phyloP scores from a whole-genome alignment of 1,140 invertebrate genomes.

The Anoplophora glabripennis region DNA sequence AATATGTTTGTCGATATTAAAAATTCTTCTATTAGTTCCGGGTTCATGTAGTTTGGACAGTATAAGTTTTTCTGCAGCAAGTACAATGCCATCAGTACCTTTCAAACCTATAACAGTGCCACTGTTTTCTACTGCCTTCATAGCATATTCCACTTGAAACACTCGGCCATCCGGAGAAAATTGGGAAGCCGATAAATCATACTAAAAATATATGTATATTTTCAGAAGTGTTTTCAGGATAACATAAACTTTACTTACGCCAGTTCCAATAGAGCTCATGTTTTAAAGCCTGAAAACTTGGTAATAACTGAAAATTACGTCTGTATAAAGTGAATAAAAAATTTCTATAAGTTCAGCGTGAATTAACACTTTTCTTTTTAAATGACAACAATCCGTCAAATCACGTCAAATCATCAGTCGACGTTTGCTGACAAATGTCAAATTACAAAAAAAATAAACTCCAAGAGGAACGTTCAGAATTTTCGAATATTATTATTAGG shows the following conservation, averaged over 20 bases:
- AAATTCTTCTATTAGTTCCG: constrained; percentile 91
- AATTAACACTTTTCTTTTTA: no score
- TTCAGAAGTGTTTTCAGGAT: constrained; percentile 16
- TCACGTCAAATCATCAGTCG: no score
- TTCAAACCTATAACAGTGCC: constrained; percentile 93
- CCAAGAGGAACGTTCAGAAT: no score
- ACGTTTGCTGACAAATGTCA: no score
- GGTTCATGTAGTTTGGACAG: constrained; percentile 96
- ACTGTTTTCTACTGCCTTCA: constrained; percentile 98
- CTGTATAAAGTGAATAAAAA: no score
- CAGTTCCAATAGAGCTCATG: constrained; percentile 94
- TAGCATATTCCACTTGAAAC: constrained; percentile 99
- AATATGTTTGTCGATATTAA: constrained; percentile 91
- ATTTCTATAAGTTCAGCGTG: no score
- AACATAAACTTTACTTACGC: constrained; percentile 63
- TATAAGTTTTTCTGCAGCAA: constrained; percentile 97
- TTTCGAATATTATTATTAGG: no score
- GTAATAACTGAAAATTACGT: no score
- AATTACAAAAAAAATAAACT: no score
- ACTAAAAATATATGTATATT: constrained; percentile 63
- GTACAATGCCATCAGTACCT: constrained; percentile 95
- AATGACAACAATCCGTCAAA: no score
- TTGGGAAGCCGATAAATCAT: constrained; percentile 98
- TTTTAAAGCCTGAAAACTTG: not conserved
- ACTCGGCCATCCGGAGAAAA: constrained; percentile 99